Conservation (phyloP, 2,797 vertebrate species). For the Xenopus petersii region DNA sequence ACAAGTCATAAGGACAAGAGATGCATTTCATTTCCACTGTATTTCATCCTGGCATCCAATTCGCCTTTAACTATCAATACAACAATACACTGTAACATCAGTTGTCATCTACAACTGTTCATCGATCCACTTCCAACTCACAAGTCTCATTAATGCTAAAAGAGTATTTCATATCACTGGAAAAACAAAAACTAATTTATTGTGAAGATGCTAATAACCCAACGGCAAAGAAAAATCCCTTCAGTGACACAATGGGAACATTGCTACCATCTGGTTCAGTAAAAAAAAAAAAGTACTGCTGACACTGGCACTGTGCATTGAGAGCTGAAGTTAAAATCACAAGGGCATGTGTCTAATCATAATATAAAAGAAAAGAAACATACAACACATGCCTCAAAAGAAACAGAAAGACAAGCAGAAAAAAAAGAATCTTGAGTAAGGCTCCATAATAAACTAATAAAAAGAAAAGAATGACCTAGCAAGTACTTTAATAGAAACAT, state of each 20-base stretch:
- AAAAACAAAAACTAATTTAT: conserved; percentile 30
- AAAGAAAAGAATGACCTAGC: too few relatives aligned
- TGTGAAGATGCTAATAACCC: background rate
- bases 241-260: conserved; percentile 40
- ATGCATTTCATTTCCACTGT: too few relatives aligned
- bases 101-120: too few relatives aligned
- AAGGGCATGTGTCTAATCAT: conserved; percentile 42
- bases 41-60: too few relatives aligned
- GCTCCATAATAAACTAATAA: too few relatives aligned
- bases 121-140: too few relatives aligned
- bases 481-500: too few relatives aligned
- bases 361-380: conserved; percentile 39
- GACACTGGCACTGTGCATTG: conserved; percentile 32
- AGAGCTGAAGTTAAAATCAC: conserved; percentile 41
- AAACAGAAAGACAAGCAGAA: conserved; percentile 21
- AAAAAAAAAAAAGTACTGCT: conserved; percentile 25
- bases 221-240: conserved; percentile 43
- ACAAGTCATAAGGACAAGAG: too few relatives aligned
- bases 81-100: too few relatives aligned
- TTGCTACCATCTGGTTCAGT: conserved; percentile 40
- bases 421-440: conserved; percentile 10
- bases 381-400: conserved; percentile 23
- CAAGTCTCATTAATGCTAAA: background rate
- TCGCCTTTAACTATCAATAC: too few relatives aligned
- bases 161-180: conserved; percentile 15